Conservation (phyloP, 1,140 invertebrate genomes). For the Drosophila guanche region DNA sequence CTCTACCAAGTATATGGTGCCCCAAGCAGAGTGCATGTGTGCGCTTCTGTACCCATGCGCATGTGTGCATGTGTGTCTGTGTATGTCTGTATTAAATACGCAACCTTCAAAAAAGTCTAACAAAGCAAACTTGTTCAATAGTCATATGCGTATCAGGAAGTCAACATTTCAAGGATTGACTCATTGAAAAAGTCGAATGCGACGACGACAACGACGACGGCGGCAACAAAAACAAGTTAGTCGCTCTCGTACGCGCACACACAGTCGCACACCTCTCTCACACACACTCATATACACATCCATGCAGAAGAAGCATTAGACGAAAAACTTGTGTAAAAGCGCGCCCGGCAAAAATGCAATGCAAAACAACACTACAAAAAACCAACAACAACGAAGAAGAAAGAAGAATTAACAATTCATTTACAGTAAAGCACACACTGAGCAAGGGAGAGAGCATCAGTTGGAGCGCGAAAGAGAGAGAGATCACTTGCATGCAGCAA, state of each 20-base stretch:
- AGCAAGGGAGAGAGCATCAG: slow-evolving; percentile 6
- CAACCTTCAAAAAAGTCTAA: slow-evolving; percentile 83
- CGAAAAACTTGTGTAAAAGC: slow-evolving; percentile 69
- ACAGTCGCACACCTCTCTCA: slow-evolving; percentile 9
- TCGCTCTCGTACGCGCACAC: slow-evolving; percentile 35
- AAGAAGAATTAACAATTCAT: slow-evolving; percentile 37
- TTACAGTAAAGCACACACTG: slow-evolving; percentile 65
- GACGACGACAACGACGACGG: slow-evolving; percentile 44
- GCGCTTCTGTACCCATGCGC: slow-evolving; percentile 1
- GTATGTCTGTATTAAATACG: slow-evolving; percentile 72
- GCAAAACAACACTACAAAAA: slow-evolving; percentile 27
- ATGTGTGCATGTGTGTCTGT: slow-evolving; percentile 27
- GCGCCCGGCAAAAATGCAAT: slow-evolving; percentile 78
- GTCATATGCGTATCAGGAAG: slow-evolving; percentile 83
- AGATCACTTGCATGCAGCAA: slow-evolving; percentile 70
- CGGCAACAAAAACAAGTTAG: slow-evolving; percentile 76
- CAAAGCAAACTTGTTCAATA: slow-evolving; percentile 83
- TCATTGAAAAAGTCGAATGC: slow-evolving; percentile 83
- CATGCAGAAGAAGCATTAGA: slow-evolving; percentile 35
- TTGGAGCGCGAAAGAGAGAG: slow-evolving; percentile 9
- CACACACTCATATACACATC: slow-evolving; percentile 7
- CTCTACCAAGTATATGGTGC: slow-evolving; percentile 44
- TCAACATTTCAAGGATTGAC: slow-evolving; percentile 83
- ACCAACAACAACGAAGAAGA: no score
- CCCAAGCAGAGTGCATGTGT: slow-evolving; percentile 32